Evolutionary conservation across 2,113 vertebrate genomes (phyloP), one percentile per base, ranked within the genome.

Genomic region (Lagenorhynchus albirostris): DNA sequence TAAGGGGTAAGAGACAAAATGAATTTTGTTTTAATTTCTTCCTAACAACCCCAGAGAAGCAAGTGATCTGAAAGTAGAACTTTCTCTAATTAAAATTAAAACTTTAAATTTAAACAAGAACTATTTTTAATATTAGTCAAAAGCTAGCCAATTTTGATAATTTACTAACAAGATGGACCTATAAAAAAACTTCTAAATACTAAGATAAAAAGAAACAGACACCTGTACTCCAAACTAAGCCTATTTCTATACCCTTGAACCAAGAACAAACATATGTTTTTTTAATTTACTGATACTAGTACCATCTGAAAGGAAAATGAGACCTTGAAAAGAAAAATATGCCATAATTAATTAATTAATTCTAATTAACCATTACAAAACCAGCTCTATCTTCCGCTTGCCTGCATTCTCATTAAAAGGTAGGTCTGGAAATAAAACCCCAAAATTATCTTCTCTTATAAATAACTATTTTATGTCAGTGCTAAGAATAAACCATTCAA

Each of bases 261-360:
- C 94, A 71, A 96, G 55, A 70, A 91, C 4, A 93, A 77, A 91
- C 83, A 29, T 12, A 62, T 26, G 8, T 38, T 50, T 62, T 79
- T 26, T 47, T 25, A 60, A 50, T 91, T 83, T 77, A 87, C 83
- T 80, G 26, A 53, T 84, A 47, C 26, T 73, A 77, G 23, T 83
- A 68, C 73, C 33, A 91, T 53, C 63, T 92, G 50, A 92, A 92
- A 83, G 80, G 11, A 88, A 94, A 88, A 94, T 50, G 12, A 96
- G 17, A 80, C 63, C 70, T 79, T 67, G 36, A 68, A 80, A 94
- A 89, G 47, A 58, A 33, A 89, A 93, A 84, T 87, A 36, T 44
- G 65, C 53, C 89, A 44, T 89, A 88, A 93, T 95, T 97, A 82
- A 94, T 95, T 97, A 82, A 94, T 74, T 83, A 93, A 70, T 5